Evolutionary conservation across 2,797 vertebrate genomes (phyloP).

Genomic region (Choloepus didactylus): DNA sequence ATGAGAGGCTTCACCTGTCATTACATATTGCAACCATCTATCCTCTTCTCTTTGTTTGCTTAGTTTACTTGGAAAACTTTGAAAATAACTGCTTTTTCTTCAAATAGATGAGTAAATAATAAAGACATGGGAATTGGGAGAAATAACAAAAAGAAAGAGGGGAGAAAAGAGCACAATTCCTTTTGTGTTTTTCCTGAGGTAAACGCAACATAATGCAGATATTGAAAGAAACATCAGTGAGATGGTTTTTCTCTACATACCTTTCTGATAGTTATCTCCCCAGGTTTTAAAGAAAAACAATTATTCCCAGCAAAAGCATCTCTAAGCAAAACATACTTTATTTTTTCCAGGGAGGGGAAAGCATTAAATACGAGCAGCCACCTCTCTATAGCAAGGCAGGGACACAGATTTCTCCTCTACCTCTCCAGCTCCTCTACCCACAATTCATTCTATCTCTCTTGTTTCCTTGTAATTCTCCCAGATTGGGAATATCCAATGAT

Average conservation of each 20-base stretch:
- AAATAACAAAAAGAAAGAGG: background rate
- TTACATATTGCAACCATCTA: background rate
- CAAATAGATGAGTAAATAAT: no score
- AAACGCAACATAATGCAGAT: background rate
- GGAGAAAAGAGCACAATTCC: background rate
- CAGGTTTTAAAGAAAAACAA: slow-evolving; percentile 51
- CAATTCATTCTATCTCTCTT: background rate
- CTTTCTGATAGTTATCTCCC: no score
- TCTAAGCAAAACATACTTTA: background rate
- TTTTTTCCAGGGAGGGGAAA: background rate
- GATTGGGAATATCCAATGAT: background rate
- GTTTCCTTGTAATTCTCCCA: slow-evolving; percentile 29
- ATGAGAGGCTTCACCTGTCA: slow-evolving; percentile 15
- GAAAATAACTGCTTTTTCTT: background rate
- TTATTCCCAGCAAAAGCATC: slow-evolving; percentile 33
- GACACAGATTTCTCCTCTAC: background rate
- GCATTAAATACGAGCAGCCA: background rate
- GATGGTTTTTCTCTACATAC: background rate
- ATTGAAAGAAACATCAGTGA: slow-evolving; percentile 28
- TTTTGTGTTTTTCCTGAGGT: background rate
- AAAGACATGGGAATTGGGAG: background rate
- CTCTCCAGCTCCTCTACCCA: background rate
- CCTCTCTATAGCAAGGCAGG: background rate
- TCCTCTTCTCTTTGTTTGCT: background rate
- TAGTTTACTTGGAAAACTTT: slow-evolving; percentile 52